Conservation (phyloP, 2,113 vertebrate genomes). For the Sylvia atricapilla region DNA sequence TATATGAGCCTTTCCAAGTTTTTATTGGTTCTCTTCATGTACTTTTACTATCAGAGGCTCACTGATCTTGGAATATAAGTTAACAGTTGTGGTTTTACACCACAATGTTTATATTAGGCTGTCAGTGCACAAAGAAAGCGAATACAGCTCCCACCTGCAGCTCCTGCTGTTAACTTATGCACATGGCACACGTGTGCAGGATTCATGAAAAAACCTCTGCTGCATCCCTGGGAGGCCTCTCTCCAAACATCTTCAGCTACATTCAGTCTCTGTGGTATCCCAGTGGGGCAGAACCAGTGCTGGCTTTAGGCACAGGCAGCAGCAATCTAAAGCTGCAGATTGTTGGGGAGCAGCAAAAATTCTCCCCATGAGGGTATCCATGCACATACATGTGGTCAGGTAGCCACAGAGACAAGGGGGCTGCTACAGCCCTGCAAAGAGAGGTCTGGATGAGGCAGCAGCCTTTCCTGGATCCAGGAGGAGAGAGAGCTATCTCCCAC, state of each 20-base stretch:
- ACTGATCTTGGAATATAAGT: conserved; percentile 29
- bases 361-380: neutral
- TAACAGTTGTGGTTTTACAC: conserved; percentile 41
- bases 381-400: neutral
- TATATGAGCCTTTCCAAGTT: neutral
- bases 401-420: neutral
- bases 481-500: neutral
- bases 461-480: neutral
- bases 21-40: neutral
- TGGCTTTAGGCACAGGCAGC: neutral
- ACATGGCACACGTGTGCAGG: neutral
- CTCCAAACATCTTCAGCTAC: conserved; percentile 7
- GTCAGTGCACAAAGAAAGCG: conserved; percentile 18
- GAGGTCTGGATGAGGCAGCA: neutral
- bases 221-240: neutral
- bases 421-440: neutral
- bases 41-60: conserved; percentile 14
- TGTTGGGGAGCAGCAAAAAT: neutral
- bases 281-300: neutral
- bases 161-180: neutral
- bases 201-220: neutral
- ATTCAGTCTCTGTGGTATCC: neutral
- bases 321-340: neutral
- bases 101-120: conserved; percentile 38
- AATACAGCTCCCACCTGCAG: conserved; percentile 34